Evolutionary conservation across 2,888 invertebrate genomes (phyloP).

Genomic region (Graphium colonna): DNA sequence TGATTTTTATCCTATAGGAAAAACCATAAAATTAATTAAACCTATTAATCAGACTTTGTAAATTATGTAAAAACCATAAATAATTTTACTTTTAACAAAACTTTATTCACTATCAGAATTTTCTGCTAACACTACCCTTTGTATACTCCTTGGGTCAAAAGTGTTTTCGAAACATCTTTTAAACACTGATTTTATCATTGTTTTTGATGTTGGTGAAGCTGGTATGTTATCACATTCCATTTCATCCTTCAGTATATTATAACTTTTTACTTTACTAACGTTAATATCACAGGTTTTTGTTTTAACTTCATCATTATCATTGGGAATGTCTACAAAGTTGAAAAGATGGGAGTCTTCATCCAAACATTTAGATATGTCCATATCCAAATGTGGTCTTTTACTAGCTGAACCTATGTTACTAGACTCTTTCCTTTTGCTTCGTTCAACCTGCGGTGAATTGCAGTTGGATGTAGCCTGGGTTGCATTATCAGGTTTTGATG

Average conservation of each 20-base stretch:
- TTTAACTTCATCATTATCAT: constrained; percentile 24
- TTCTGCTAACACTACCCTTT: constrained; percentile 82
- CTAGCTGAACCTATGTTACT: constrained; percentile 40
- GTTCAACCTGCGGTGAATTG: constrained; percentile 47
- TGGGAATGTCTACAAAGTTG: constrained; percentile 67
- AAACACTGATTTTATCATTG: constrained; percentile 83
- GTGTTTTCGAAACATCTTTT: constrained; percentile 87
- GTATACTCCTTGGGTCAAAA: constrained; percentile 81
- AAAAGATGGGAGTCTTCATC: constrained; percentile 75
- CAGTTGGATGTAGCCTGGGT: constrained; percentile 58
- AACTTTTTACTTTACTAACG: constrained; percentile 34
- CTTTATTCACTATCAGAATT: constrained; percentile 84
- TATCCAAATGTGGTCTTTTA: constrained; percentile 63
- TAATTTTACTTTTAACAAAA: constrained; percentile 12
- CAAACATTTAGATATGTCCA: constrained; percentile 58
- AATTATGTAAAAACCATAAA: too few species aligned
- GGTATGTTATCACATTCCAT: constrained; percentile 76
- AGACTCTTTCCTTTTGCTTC: constrained; percentile 51
- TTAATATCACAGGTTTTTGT: constrained; percentile 26
- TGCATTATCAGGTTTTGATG: constrained; percentile 81
- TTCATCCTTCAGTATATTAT: constrained; percentile 27
- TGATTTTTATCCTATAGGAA: too few species aligned
- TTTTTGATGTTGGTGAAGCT: constrained; percentile 80
- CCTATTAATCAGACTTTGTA: too few species aligned
- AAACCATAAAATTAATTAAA: too few species aligned